A percentile compares a stretch with the other conserved stretches of the same genome.
Evolutionary conservation across 2,888 invertebrate genomes (phyloP).

Genomic region (Noctua janthe): DNA sequence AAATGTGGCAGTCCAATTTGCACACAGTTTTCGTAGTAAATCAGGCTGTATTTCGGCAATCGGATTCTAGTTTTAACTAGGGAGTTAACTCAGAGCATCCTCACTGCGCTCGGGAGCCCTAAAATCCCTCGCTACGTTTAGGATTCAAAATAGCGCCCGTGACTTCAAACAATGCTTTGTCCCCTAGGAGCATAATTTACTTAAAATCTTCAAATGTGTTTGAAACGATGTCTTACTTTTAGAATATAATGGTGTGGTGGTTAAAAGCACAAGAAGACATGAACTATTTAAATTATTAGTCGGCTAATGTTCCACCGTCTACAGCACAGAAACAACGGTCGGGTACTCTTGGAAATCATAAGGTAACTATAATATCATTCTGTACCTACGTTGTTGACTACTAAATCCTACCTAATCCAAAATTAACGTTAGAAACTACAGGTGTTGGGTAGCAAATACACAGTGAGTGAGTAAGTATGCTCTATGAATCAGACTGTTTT

Average conservation of each 20-base stretch:
- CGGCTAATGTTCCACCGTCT: background rate
- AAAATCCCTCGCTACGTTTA: background rate
- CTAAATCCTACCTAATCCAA: constrained; percentile 19
- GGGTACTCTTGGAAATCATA: constrained; percentile 15
- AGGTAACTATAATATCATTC: constrained; percentile 11
- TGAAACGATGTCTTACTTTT: background rate
- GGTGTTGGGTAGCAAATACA: constrained; percentile 53
- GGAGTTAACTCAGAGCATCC: background rate
- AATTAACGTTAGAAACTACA: constrained; percentile 55
- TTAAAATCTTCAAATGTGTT: background rate
- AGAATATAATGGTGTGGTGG: background rate
- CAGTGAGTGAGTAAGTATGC: constrained; percentile 55
- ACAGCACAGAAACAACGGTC: constrained; percentile 1
- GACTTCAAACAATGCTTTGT: background rate
- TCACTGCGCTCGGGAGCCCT: background rate
- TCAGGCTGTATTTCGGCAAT: background rate
- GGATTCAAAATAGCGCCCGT: background rate
- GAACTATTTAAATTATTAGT: background rate
- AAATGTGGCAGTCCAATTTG: background rate
- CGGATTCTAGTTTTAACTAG: background rate
- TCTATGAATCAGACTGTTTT: constrained; percentile 65
- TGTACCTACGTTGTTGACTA: constrained; percentile 26
- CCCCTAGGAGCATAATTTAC: background rate
- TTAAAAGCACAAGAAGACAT: background rate
- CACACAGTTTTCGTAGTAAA: background rate